These are phyloP conservation scores for Melieria omissa DNA, from an alignment of 2,888 invertebrate species.

Conservation along the genomic window DNA sequence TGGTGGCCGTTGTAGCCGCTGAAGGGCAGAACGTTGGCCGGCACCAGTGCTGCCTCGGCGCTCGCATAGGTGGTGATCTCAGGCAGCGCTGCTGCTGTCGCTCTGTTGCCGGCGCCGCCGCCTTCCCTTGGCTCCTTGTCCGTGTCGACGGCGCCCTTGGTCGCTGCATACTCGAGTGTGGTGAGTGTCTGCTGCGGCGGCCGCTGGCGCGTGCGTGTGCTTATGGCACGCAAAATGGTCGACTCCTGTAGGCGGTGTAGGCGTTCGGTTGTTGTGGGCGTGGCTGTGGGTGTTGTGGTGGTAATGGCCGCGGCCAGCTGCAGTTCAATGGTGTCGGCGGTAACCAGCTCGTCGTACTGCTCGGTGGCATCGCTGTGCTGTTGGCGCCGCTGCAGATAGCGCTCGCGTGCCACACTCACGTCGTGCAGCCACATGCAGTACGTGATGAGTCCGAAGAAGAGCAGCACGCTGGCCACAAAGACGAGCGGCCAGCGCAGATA, in stretches of 20 bases:
- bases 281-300: conserved; percentile 3
- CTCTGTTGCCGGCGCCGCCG: neutral
- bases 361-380: conserved; percentile 37
- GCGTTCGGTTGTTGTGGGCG: conserved; percentile 29
- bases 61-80: conserved; percentile 42
- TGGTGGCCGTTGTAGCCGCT: conserved; percentile 69
- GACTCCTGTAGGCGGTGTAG: conserved; percentile 48
- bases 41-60: conserved; percentile 48
- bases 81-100: neutral
- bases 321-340: conserved; percentile 29
- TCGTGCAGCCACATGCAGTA: conserved; percentile 62
- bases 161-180: conserved; percentile 39
- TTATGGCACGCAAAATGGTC: conserved; percentile 52
- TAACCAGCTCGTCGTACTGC: conserved; percentile 11
- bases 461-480: conserved; percentile 56
- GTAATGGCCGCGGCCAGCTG: conserved; percentile 12
- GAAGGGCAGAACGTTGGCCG: conserved; percentile 64
- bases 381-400: conserved; percentile 53
- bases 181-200: conserved; percentile 45
- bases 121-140: conserved; percentile 40
- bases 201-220: conserved; percentile 31
- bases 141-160: conserved; percentile 40
- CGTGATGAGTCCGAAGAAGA: conserved; percentile 60
- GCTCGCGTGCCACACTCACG: conserved; percentile 57
- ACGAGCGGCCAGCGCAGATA: conserved; percentile 60